These are phyloP conservation scores for Pagetopsis macropterus DNA, from an alignment of 2,797 vertebrate genomes.

Conservation along the genomic window DNA sequence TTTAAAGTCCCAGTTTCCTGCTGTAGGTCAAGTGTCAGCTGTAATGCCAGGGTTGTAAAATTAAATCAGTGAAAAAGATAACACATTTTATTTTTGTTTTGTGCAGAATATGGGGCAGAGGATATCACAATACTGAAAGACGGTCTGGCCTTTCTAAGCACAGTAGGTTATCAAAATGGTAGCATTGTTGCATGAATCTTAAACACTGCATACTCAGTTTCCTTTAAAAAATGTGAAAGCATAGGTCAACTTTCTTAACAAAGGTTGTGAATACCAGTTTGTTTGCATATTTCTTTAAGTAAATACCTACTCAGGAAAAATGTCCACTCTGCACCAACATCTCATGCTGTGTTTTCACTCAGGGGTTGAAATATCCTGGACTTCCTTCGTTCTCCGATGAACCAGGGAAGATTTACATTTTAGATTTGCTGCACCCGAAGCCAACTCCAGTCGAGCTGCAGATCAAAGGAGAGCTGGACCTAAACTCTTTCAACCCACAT, in stretches of 20 bases:
- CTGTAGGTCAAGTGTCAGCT: conserved; percentile 25
- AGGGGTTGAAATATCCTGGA: conserved; percentile 86
- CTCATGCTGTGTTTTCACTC: conserved; percentile 16
- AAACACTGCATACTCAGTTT: not conserved
- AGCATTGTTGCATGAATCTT: not conserved
- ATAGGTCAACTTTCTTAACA: not conserved
- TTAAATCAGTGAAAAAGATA: not conserved
- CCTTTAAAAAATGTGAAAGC: not conserved
- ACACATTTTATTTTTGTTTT: not conserved
- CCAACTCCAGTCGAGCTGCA: conserved; percentile 79
- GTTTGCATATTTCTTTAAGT: not conserved
- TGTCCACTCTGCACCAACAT: not conserved
- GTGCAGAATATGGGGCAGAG: conserved; percentile 84
- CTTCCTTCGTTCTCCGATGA: conserved; percentile 75
- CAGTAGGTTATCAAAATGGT: conserved; percentile 77
- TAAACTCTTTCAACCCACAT: conserved; percentile 88
- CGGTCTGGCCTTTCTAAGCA: conserved; percentile 89
- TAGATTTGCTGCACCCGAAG: conserved; percentile 84
- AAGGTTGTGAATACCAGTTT: not conserved
- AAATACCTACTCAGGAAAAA: not conserved
- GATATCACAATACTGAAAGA: conserved; percentile 89
- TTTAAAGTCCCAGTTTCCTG: conserved; percentile 30
- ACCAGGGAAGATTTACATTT: conserved; percentile 85
- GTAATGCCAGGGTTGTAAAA: not conserved
- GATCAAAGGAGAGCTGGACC: conserved; percentile 85